These are phyloP conservation scores for Aphis gossypii DNA, from an alignment of 1,140 invertebrate genomes.

Conservation along the genomic window DNA sequence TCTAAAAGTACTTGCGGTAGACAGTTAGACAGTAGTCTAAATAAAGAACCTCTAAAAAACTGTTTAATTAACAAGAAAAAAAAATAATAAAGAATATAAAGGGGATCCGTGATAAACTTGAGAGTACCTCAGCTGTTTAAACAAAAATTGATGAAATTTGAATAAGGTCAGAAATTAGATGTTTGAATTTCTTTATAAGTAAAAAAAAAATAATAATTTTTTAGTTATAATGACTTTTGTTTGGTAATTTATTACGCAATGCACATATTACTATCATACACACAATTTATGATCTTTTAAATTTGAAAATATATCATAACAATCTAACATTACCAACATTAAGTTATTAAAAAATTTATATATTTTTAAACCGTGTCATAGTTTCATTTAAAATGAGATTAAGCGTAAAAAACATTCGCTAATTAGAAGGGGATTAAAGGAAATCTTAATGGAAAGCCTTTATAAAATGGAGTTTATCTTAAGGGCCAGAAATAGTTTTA, in stretches of 20 bases:
- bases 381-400: background rate
- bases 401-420: background rate
- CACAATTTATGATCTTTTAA: background rate
- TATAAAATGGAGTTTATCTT: background rate
- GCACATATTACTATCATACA: background rate
- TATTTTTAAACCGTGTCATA: background rate
- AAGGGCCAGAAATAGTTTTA: background rate
- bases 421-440: conserved; percentile 1
- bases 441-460: background rate
- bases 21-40: background rate
- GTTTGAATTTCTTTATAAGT: background rate
- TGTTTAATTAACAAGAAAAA: background rate
- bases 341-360: background rate
- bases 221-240: background rate
- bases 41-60: background rate
- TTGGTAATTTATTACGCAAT: background rate
- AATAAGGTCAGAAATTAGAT: background rate
- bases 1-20: background rate
- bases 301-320: background rate
- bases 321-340: background rate
- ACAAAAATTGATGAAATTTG: background rate
- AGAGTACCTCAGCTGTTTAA: background rate
- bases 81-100: background rate
- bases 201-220: background rate
- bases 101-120: background rate